phyloP scores from a whole-genome alignment of 2,888 invertebrate species.

The Pachydiplax longipennis region DNA sequence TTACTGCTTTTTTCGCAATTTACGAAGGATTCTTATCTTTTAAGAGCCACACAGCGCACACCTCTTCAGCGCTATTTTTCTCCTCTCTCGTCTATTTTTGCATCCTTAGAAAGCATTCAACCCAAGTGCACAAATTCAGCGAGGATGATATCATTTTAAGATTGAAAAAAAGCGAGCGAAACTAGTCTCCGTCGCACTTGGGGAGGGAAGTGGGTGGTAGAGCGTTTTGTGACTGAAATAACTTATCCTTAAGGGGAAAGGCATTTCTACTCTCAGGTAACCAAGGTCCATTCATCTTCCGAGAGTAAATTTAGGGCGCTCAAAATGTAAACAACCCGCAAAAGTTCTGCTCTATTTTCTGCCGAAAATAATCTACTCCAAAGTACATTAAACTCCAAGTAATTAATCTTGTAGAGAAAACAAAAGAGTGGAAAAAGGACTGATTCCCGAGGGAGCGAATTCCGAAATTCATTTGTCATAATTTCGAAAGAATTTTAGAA shows the following conservation, averaged over 20 bases:
- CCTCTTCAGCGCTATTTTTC: background rate
- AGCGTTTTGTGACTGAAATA: background rate
- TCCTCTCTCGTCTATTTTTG: background rate
- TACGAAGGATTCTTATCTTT: no score
- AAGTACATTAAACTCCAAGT: background rate
- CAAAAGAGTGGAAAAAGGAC: background rate
- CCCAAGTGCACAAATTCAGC: background rate
- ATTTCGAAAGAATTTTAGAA: background rate
- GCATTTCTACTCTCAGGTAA: background rate
- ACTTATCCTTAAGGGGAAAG: background rate
- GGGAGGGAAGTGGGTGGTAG: background rate
- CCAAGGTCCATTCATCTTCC: background rate
- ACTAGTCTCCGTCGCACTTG: no score
- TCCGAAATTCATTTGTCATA: background rate
- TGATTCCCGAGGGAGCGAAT: background rate
- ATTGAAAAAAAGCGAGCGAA: no score
- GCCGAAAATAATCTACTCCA: background rate
- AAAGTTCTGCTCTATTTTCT: background rate
- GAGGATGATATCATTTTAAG: no score
- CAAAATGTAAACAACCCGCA: background rate
- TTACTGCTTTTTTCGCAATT: no score
- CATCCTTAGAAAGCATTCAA: background rate
- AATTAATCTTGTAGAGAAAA: background rate
- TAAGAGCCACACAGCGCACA: background rate
- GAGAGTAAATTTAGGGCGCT: background rate